Percentiles rank a stretch among this genome's conserved stretches.
These are phyloP conservation scores for Psilopogon haemacephalus DNA, from an alignment of 2,113 vertebrate species.

Conservation along the genomic window DNA sequence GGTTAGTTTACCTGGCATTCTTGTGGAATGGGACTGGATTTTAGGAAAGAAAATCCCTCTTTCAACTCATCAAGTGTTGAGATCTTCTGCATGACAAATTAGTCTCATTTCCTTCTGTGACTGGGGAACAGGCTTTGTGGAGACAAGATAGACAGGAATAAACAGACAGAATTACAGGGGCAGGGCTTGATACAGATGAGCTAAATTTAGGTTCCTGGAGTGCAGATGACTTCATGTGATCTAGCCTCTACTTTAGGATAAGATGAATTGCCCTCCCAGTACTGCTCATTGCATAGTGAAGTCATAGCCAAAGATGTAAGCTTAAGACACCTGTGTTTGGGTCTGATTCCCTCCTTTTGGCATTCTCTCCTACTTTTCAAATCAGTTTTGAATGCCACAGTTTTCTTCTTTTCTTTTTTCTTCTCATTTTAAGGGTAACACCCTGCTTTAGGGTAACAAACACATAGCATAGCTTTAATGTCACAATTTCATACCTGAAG, in stretches of 20 bases:
- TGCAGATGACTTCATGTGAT: background rate
- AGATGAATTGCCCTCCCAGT: background rate
- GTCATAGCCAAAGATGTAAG: background rate
- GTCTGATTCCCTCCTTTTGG: background rate
- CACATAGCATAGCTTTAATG: background rate
- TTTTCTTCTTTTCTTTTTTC: background rate
- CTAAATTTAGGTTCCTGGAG: background rate
- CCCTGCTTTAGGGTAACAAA: background rate
- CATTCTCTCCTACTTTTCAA: background rate
- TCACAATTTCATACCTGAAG: background rate
- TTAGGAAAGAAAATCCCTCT: background rate
- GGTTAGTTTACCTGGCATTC: background rate
- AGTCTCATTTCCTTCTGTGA: background rate
- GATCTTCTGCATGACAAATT: background rate
- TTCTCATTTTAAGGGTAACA: background rate
- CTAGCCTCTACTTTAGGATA: background rate
- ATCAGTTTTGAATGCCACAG: background rate
- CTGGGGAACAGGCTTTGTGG: background rate
- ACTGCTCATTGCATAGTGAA: background rate
- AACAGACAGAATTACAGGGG: background rate
- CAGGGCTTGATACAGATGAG: background rate
- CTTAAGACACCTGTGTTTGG: background rate
- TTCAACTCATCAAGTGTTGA: background rate
- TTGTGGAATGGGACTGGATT: background rate
- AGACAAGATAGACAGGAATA: background rate